These are phyloP conservation scores for Phocoena phocoena DNA, from an alignment of 2,113 vertebrate species.

Conservation along the genomic window DNA sequence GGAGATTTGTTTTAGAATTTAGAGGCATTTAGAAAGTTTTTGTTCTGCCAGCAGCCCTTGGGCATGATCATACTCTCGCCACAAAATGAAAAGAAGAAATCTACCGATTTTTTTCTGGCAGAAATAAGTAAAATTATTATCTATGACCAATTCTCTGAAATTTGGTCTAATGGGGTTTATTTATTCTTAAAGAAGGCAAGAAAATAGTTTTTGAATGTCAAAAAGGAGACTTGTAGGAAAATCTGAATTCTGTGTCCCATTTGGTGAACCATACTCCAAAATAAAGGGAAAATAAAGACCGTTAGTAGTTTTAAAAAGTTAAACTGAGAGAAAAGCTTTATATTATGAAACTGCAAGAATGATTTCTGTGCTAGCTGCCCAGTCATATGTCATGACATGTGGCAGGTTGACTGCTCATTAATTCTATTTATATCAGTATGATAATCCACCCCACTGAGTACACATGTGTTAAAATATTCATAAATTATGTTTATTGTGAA, in stretches of 20 bases:
- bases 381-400: constrained; percentile 90
- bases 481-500: constrained; percentile 89
- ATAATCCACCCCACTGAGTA: constrained; percentile 97
- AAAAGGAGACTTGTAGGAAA: constrained; percentile 55
- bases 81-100: constrained; percentile 46
- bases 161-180: constrained; percentile 42
- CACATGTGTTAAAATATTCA: constrained; percentile 99
- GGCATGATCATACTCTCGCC: constrained; percentile 18
- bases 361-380: constrained; percentile 83
- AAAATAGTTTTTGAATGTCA: constrained; percentile 67
- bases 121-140: constrained; percentile 39
- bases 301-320: constrained; percentile 78
- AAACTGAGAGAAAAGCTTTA: constrained; percentile 78
- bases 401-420: constrained; percentile 97
- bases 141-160: constrained; percentile 26
- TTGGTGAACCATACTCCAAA: constrained; percentile 69
- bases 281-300: constrained; percentile 74
- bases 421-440: constrained; percentile 98
- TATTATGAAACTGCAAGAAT: constrained; percentile 82
- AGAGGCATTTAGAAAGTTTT: constrained; percentile 54
- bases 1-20: constrained; percentile 59
- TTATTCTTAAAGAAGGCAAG: constrained; percentile 65
- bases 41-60: constrained; percentile 45
- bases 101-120: background rate
- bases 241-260: constrained; percentile 45